Evolutionary conservation across 1,140 invertebrate genomes (phyloP), one percentile per base, ranked within the genome.

Genomic region (Calycopis cecrops): DNA sequence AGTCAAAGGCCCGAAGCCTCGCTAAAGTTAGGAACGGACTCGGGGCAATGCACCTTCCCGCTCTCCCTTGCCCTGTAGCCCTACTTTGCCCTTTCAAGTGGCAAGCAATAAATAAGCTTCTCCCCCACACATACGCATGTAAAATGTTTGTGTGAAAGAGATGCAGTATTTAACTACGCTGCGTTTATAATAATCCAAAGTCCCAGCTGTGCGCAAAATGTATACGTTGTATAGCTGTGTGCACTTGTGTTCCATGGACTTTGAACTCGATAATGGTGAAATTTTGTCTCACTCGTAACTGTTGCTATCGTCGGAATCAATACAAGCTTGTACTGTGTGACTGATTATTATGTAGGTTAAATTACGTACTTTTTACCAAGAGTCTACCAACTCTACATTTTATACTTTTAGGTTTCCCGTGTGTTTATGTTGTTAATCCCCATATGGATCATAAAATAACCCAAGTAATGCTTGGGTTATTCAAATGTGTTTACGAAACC

Each of bases 41-140:
- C 76, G 80, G 83, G 80, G 80, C 83, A 83, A 75, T 84, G 79
- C 73, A 80, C 83, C 77, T 79, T 75, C 63, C 73, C 72, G 74
- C 65, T 82, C 77, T 85, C 83, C 83, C 83, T 86, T 81, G 73
- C 83, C 79, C 79, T 82, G 74, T 69, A 86, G 80, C 82, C 82
- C 82, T 85, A 85, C 79, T 82, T 85, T 79, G 65, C 66, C 67
- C 76, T 79, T 78, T 60, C 56, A 62, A 77, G 69, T 59, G 57
- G 74, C 73, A 78, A 69, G 61, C 59, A 63, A 60, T 62, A 67
- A 81, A 75, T 69, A 65, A 52, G 34, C 51, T 63, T 63, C 65
- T 82, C 71, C 69, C 67, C 72, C 67, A 59, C 71, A 35, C 59
- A 55, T 67, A 61, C 59, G 55, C 51, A 60, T 67, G 54, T 55